A percentile compares a stretch with the other conserved stretches of the same genome.
These are phyloP conservation scores for Uropetala carovei DNA, from an alignment of 2,888 invertebrate species.

Conservation along the genomic window DNA sequence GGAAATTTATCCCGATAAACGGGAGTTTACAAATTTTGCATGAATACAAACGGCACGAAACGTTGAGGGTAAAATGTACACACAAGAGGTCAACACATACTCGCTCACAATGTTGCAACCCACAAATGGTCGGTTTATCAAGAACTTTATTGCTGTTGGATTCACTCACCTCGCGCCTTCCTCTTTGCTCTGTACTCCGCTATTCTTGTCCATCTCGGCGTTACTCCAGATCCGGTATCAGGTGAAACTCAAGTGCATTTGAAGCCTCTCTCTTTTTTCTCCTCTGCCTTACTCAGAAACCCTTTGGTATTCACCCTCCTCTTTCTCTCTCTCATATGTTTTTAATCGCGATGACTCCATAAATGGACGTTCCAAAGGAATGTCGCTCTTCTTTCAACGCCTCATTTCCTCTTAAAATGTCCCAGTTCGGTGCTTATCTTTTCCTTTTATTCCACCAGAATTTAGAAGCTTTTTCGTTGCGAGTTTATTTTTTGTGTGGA, in stretches of 20 bases:
- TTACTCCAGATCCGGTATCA: not conserved
- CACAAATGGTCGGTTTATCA: not conserved
- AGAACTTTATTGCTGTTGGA: not conserved
- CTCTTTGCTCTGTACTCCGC: not conserved
- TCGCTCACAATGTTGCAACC: too few species aligned
- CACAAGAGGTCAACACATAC: too few species aligned
- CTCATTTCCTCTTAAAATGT: not conserved
- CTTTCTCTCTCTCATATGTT: not conserved
- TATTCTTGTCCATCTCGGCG: not conserved
- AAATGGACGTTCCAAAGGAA: not conserved
- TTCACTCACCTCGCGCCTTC: not conserved
- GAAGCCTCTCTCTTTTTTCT: not conserved
- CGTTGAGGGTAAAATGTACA: too few species aligned
- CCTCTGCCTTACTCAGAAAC: not conserved
- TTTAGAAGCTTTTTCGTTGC: not conserved
- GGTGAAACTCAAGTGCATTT: slow-evolving; percentile 5
- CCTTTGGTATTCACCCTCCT: not conserved
- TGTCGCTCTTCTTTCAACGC: not conserved
- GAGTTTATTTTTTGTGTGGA: too few species aligned
- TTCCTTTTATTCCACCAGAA: not conserved
- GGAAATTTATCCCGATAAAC: too few species aligned
- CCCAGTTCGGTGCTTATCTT: not conserved
- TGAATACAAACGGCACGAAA: too few species aligned
- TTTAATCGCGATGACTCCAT: too few species aligned
- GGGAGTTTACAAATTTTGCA: too few species aligned